A percentile compares a stretch with the other conserved stretches of the same genome.
Evolutionary conservation across 2,888 invertebrate genomes (phyloP).

Genomic region (Leptothorax acervorum): DNA sequence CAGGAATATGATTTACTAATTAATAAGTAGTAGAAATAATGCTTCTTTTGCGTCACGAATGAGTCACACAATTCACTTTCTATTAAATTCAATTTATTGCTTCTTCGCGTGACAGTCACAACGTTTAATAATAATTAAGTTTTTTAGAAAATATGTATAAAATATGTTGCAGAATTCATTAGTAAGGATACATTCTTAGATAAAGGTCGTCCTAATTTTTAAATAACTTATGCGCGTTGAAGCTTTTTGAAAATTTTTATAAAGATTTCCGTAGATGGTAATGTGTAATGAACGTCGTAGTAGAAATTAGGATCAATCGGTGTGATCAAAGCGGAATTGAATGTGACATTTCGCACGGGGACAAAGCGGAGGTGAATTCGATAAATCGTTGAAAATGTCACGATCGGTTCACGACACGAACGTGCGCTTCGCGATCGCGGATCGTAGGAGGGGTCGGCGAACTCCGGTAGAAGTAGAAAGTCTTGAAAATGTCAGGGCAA

Average conservation of each 20-base stretch:
- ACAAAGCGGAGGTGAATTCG: slow-evolving; percentile 39
- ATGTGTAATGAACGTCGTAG: background rate
- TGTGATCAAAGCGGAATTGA: slow-evolving; percentile 2
- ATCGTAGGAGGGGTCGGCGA: slow-evolving; percentile 78
- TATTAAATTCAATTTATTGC: background rate
- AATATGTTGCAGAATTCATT: too few species aligned
- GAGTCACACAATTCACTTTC: background rate
- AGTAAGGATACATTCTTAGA: background rate
- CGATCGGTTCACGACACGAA: slow-evolving; percentile 64
- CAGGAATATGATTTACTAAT: slow-evolving; percentile 19
- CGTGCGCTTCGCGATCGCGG: slow-evolving; percentile 52
- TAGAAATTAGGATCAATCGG: background rate
- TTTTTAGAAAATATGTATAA: too few species aligned
- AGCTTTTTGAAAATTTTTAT: background rate
- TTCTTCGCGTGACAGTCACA: background rate
- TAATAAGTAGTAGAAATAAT: background rate
- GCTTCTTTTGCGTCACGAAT: background rate
- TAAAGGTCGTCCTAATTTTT: background rate
- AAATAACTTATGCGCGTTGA: background rate
- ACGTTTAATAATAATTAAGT: background rate
- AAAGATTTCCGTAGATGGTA: background rate
- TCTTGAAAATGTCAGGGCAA: slow-evolving; percentile 84
- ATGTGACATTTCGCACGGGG: slow-evolving; percentile 40
- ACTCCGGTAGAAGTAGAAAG: slow-evolving; percentile 83
- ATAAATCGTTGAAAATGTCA: slow-evolving; percentile 69